These are phyloP conservation scores for Cyclophora albipunctata DNA, from an alignment of 2,888 invertebrate species.

Conservation along the genomic window DNA sequence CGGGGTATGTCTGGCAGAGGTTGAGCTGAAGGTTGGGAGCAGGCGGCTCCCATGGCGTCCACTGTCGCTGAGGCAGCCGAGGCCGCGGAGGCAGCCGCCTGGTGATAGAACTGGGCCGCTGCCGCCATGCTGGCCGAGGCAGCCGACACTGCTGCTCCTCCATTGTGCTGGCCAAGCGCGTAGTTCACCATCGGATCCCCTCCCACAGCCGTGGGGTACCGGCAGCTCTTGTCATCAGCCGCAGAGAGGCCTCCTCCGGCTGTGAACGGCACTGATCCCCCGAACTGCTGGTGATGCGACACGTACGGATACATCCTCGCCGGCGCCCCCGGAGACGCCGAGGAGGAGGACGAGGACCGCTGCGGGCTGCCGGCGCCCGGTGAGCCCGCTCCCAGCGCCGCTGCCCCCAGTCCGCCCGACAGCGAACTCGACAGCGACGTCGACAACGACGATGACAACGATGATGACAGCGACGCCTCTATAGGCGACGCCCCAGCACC, in stretches of 20 bases:
- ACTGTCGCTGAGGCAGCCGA: conserved; percentile 86
- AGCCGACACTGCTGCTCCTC: conserved; percentile 80
- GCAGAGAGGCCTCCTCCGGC: conserved; percentile 81
- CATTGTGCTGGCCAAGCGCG: conserved; percentile 85
- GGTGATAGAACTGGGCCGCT: conserved; percentile 92
- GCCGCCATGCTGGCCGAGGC: conserved; percentile 81
- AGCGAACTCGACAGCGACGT: conserved; percentile 75
- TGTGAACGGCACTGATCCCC: conserved; percentile 80
- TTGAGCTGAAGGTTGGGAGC: conserved; percentile 87
- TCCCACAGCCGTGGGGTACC: conserved; percentile 81
- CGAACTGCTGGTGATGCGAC: conserved; percentile 85
- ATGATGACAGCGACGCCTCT: conserved; percentile 79
- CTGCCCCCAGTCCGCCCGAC: conserved; percentile 78
- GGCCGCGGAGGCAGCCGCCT: conserved; percentile 84
- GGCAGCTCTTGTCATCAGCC: conserved; percentile 83
- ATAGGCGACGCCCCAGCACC: conserved; percentile 83
- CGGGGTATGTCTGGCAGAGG: conserved; percentile 94
- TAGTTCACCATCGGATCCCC: conserved; percentile 88
- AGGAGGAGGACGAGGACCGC: conserved; percentile 78
- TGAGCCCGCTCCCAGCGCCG: conserved; percentile 77
- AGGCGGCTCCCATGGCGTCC: conserved; percentile 88
- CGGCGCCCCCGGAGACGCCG: conserved; percentile 82
- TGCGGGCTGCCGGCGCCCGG: conserved; percentile 78
- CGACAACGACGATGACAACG: conserved; percentile 75
- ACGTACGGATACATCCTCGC: conserved; percentile 96